phyloP scores from a whole-genome alignment of 2,888 invertebrate genomes.

The Omphaloscelis lunosa region DNA sequence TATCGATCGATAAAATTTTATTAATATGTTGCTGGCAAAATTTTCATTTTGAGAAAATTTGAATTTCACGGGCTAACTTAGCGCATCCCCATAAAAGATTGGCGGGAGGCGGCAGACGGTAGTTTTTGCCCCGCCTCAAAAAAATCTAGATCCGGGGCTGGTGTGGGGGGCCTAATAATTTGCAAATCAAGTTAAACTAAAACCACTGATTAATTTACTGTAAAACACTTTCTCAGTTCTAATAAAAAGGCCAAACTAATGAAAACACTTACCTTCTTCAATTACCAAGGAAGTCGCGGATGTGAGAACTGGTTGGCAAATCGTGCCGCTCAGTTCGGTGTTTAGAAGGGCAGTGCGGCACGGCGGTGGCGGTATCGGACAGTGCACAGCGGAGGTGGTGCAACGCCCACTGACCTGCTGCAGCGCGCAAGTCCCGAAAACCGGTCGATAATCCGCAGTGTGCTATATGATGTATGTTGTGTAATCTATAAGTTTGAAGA shows the following conservation, averaged over 20 bases:
- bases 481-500: neutral
- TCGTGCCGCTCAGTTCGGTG: constrained; percentile 14
- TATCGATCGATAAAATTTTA: no score
- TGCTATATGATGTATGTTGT: constrained; percentile 12
- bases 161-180: neutral
- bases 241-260: neutral
- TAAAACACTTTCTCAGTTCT: neutral
- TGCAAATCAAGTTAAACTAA: neutral
- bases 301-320: neutral
- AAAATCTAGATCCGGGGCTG: no score
- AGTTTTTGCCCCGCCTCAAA: no score
- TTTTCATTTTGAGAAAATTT: no score
- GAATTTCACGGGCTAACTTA: no score
- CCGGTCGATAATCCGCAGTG: constrained; percentile 37
- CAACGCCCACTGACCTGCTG: constrained; percentile 16
- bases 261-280: constrained; percentile 23
- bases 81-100: no score
- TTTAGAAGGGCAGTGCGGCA: constrained; percentile 26
- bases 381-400: constrained; percentile 17
- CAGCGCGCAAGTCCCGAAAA: constrained; percentile 39
- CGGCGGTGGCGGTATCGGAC: neutral
- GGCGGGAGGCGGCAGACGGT: no score
- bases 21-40: no score
- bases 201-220: neutral
- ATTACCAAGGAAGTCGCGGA: neutral